These are phyloP conservation scores for Pseudorhombus dupliciocellatus DNA, from an alignment of 2,113 vertebrate species.

Conservation along the genomic window DNA sequence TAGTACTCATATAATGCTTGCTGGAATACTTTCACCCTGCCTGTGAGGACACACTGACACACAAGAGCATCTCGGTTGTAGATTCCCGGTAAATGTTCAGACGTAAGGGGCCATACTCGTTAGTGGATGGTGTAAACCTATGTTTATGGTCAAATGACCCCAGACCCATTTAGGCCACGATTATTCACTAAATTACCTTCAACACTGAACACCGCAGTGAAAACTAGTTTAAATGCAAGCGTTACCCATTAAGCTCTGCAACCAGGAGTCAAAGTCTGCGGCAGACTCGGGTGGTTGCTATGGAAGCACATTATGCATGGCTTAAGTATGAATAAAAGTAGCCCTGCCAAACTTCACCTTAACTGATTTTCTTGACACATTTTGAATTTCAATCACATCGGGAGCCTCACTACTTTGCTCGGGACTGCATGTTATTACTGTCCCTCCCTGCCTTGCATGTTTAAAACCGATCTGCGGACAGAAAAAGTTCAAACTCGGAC, in stretches of 20 bases:
- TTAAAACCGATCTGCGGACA: not conserved
- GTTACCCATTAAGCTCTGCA: constrained; percentile 11
- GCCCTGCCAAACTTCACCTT: not conserved
- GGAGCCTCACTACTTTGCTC: not conserved
- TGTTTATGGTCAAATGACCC: no score
- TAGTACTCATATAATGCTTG: no score
- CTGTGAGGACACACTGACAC: no score
- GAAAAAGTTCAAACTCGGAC: not conserved
- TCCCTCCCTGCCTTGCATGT: not conserved
- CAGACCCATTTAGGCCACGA: not conserved
- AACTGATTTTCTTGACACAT: not conserved
- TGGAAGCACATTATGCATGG: constrained; percentile 17
- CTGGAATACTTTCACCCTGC: no score
- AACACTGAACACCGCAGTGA: not conserved
- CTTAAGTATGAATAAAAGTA: not conserved
- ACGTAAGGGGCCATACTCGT: no score
- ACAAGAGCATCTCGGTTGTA: no score
- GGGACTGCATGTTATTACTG: not conserved
- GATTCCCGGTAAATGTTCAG: no score
- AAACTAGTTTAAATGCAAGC: constrained; percentile 23
- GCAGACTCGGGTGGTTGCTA: constrained; percentile 16
- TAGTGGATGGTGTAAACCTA: no score
- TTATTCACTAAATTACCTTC: constrained; percentile 22
- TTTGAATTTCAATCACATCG: not conserved
- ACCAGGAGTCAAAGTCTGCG: not conserved